Evolutionary conservation across 2,797 vertebrate species (phyloP).

Genomic region (Onychomys torridus): DNA sequence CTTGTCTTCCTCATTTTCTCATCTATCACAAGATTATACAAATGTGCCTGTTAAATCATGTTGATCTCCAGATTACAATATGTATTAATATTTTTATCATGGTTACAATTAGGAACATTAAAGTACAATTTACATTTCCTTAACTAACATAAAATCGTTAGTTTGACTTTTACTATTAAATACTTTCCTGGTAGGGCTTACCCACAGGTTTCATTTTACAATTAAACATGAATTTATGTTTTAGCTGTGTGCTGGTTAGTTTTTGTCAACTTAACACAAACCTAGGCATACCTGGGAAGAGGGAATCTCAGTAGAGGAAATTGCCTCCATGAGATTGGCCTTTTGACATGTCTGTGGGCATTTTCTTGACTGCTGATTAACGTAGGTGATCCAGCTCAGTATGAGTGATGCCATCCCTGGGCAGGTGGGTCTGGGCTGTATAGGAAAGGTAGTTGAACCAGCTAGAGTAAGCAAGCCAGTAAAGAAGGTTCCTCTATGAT

Average conservation of each 20-base stretch:
- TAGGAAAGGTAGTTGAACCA: neutral
- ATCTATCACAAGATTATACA: neutral
- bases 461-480: neutral
- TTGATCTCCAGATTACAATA: neutral
- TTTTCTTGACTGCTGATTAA: neutral
- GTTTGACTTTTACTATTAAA: slow-evolving; percentile 19
- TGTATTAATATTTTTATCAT: slow-evolving; percentile 37
- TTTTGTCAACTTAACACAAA: neutral
- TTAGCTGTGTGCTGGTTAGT: neutral
- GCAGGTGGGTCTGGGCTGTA: neutral
- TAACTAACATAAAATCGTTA: neutral
- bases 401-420: too few relatives aligned
- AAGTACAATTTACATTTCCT: neutral
- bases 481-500: neutral
- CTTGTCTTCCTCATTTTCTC: slow-evolving; percentile 4
- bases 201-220: slow-evolving; percentile 16
- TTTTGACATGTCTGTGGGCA: too few relatives aligned
- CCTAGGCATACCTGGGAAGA: neutral
- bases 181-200: neutral
- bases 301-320: neutral
- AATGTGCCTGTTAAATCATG: neutral
- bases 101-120: slow-evolving; percentile 32
- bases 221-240: neutral
- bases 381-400: neutral
- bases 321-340: neutral